phyloP scores from a whole-genome alignment of 2,113 vertebrate species.

The Sinosuthora webbiana region DNA sequence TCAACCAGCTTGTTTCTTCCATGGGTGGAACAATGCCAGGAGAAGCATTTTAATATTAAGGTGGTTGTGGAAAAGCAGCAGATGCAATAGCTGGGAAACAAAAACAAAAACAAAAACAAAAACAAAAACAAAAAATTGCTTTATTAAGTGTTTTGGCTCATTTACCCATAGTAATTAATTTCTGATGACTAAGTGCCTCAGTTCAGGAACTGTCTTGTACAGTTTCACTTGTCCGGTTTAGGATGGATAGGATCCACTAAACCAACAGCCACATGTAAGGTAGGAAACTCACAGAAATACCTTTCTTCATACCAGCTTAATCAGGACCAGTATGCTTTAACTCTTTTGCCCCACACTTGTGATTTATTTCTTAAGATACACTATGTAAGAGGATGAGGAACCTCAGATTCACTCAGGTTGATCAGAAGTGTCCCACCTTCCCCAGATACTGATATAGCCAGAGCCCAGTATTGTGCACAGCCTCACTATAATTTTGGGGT shows the following conservation, averaged over 20 bases:
- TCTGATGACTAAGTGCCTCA: not conserved
- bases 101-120: not conserved
- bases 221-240: not conserved
- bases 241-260: not conserved
- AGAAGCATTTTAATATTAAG: slow-evolving; percentile 37
- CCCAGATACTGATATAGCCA: not conserved
- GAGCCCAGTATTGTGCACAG: not conserved
- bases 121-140: not conserved
- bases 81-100: slow-evolving; percentile 31
- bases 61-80: slow-evolving; percentile 39
- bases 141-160: slow-evolving; percentile 50
- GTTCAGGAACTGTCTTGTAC: slow-evolving; percentile 6
- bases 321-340: not conserved
- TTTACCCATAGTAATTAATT: slow-evolving; percentile 6
- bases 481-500: not conserved
- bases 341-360: not conserved
- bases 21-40: not conserved
- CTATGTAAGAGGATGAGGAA: not conserved
- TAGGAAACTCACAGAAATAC: not conserved
- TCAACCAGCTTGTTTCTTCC: not conserved
- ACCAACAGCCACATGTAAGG: not conserved
- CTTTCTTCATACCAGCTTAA: not conserved
- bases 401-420: not conserved
- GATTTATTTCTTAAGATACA: not conserved
- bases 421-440: not conserved